phyloP scores from a whole-genome alignment of 2,113 vertebrate species.

The Piaya cayana region DNA sequence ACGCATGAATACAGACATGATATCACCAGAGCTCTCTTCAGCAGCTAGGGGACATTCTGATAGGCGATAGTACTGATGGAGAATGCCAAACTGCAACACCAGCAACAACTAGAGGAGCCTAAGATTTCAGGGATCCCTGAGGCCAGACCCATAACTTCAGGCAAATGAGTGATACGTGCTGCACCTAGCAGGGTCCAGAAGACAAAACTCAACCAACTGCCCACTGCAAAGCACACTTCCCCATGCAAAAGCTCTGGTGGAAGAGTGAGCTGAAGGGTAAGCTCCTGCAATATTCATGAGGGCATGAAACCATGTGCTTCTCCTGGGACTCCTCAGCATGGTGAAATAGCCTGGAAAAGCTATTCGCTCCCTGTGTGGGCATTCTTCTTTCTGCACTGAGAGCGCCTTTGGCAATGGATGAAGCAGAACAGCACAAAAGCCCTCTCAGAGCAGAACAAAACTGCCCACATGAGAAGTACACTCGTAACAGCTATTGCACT shows the following conservation, averaged over 20 bases:
- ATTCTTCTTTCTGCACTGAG: constrained; percentile 55
- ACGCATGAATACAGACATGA: background rate
- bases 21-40: background rate
- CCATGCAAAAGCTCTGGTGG: background rate
- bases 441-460: constrained; percentile 39
- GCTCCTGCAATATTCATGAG: constrained; percentile 5
- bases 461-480: constrained; percentile 51
- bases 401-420: constrained; percentile 53
- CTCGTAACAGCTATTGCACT: constrained; percentile 35
- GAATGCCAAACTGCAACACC: background rate
- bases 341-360: constrained; percentile 57
- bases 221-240: background rate
- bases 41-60: background rate
- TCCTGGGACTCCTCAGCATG: constrained; percentile 50
- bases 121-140: background rate
- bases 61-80: background rate
- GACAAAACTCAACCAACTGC: background rate
- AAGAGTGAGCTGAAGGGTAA: background rate
- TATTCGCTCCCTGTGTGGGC: constrained; percentile 55
- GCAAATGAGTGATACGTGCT: accelerated
- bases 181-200: background rate
- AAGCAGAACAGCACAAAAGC: constrained; percentile 63
- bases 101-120: background rate
- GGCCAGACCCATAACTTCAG: background rate
- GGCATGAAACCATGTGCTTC: constrained; percentile 30